phyloP scores from a whole-genome alignment of 2,797 vertebrate genomes.

The Anguilla megastoma region DNA sequence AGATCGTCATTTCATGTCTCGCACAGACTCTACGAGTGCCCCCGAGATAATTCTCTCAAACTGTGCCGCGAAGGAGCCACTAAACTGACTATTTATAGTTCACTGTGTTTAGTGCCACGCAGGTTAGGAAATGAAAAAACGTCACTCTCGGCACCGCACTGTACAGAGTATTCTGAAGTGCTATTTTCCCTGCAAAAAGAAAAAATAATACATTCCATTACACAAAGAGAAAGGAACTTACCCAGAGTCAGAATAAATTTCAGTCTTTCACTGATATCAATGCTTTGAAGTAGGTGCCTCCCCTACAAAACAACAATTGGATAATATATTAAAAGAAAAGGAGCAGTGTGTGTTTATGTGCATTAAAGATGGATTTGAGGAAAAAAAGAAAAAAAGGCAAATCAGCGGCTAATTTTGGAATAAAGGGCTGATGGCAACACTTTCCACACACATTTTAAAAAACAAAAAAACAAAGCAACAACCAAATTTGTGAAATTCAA shows the following conservation, averaged over 20 bases:
- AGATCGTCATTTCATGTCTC: neutral
- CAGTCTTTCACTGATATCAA: conserved; percentile 88
- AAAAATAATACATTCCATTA: neutral
- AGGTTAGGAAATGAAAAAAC: neutral
- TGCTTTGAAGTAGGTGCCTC: conserved; percentile 87
- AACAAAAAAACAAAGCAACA: neutral
- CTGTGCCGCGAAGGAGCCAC: neutral
- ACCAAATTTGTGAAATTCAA: neutral
- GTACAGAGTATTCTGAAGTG: neutral
- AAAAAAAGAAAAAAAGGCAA: neutral
- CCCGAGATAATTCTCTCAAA: neutral
- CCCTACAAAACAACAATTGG: conserved; percentile 69
- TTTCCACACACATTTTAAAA: neutral
- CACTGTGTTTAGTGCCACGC: neutral
- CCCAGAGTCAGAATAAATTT: conserved; percentile 92
- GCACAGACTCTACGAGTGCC: neutral
- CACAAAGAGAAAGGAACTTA: conserved; percentile 61
- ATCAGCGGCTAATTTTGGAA: neutral
- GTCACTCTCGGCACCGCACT: neutral
- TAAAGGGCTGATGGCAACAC: neutral
- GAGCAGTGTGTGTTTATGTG: neutral
- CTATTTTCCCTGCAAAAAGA: neutral
- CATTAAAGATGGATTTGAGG: neutral
- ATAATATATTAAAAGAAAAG: neutral
- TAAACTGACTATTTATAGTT: neutral